Evolutionary conservation across 2,888 invertebrate genomes (phyloP).

Genomic region (Hecatera dysodea): DNA sequence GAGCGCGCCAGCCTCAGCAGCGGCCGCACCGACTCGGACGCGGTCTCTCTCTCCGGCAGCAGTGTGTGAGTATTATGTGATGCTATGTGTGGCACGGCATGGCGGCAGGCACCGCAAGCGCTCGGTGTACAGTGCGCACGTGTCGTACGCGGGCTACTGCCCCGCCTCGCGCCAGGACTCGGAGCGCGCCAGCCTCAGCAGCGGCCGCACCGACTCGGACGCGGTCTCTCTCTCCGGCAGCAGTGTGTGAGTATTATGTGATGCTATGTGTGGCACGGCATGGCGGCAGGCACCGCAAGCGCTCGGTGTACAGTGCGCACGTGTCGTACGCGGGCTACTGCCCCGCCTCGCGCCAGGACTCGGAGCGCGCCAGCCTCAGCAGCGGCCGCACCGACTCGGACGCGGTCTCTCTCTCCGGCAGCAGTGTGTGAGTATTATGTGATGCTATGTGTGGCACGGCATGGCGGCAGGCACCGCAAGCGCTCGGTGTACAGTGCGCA

Average conservation of each 20-base stretch:
- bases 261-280: constrained; percentile 73
- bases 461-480: constrained; percentile 91
- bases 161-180: constrained; percentile 98
- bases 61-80: constrained; percentile 94
- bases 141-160: constrained; percentile 96
- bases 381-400: constrained; percentile 98
- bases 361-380: constrained; percentile 98
- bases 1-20: constrained; percentile 98
- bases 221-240: constrained; percentile 97
- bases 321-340: constrained; percentile 97
- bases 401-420: constrained; percentile 96
- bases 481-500: constrained; percentile 92
- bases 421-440: constrained; percentile 95
- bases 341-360: constrained; percentile 98
- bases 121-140: constrained; percentile 93
- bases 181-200: constrained; percentile 98
- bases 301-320: constrained; percentile 92
- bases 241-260: constrained; percentile 94
- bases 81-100: constrained; percentile 74
- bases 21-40: constrained; percentile 97
- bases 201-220: constrained; percentile 97
- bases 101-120: constrained; percentile 91
- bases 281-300: constrained; percentile 91
- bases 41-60: constrained; percentile 96
- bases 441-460: constrained; percentile 72